These are phyloP conservation scores for Esox masquinongy DNA, from an alignment of 2,797 vertebrate species.

Conservation along the genomic window DNA sequence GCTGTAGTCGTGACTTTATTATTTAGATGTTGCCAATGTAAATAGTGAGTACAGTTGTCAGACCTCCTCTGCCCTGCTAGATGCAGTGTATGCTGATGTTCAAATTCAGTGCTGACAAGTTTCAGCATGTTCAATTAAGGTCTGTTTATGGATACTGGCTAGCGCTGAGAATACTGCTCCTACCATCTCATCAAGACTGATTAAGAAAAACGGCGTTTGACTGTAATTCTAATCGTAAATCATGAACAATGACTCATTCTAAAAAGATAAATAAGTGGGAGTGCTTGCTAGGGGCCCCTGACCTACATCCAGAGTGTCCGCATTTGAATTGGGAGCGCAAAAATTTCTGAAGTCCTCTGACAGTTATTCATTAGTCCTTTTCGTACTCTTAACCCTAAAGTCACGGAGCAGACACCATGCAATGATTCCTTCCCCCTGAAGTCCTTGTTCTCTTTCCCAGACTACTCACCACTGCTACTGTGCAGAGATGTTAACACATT, in stretches of 20 bases:
- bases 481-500: background rate
- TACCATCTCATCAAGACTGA: constrained; percentile 61
- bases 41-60: constrained; percentile 72
- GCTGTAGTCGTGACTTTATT: constrained; percentile 73
- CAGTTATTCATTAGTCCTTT: constrained; percentile 78
- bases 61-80: constrained; percentile 50
- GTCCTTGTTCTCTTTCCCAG: constrained; percentile 46
- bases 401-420: constrained; percentile 71
- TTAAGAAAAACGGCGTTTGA: constrained; percentile 56
- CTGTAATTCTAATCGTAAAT: constrained; percentile 65
- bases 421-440: constrained; percentile 64
- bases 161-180: constrained; percentile 39
- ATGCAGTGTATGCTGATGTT: constrained; percentile 40
- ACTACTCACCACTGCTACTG: constrained; percentile 19
- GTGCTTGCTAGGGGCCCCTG: constrained; percentile 62
- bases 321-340: constrained; percentile 55
- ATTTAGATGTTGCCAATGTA: constrained; percentile 72
- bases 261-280: constrained; percentile 67
- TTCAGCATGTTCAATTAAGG: background rate
- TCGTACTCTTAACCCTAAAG: constrained; percentile 73
- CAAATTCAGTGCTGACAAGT: background rate
- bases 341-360: constrained; percentile 65
- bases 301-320: constrained; percentile 67
- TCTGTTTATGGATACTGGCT: background rate
- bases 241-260: constrained; percentile 61